Percentiles rank a stretch among this genome's conserved stretches.
Conservation (phyloP, 2,888 invertebrate genomes). For the Macrophya annulata region DNA sequence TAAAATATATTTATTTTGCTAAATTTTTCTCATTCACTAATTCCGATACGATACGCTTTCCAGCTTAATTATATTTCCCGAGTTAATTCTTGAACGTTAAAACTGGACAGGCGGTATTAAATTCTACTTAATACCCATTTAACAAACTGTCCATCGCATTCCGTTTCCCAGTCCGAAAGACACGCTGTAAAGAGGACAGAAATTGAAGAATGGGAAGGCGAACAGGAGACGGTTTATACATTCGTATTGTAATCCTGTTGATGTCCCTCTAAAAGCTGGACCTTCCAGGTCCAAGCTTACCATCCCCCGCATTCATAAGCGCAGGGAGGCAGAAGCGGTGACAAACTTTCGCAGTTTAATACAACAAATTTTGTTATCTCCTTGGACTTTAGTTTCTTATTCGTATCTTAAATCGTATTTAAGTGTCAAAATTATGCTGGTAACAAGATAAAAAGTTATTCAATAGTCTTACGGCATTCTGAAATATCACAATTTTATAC, state of each 20-base stretch:
- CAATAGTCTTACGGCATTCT: neutral
- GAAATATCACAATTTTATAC: neutral
- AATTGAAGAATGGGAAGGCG: slow-evolving; percentile 23
- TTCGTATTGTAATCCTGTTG: slow-evolving; percentile 72
- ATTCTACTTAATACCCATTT: slow-evolving; percentile 44
- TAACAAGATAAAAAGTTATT: neutral
- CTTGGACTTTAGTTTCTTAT: neutral
- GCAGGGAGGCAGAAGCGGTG: slow-evolving; percentile 66
- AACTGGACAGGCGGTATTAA: slow-evolving; percentile 23
- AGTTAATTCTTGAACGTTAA: slow-evolving; percentile 44
- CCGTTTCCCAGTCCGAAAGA: slow-evolving; percentile 15
- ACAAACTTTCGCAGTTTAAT: slow-evolving; percentile 58
- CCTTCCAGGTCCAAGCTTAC: slow-evolving; percentile 64
- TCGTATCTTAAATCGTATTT: neutral
- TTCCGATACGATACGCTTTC: neutral
- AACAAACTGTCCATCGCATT: slow-evolving; percentile 34
- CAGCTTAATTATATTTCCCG: slow-evolving; percentile 36
- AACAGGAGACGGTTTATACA: slow-evolving; percentile 48
- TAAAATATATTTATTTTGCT: neutral
- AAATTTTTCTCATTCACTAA: neutral
- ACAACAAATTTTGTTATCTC: neutral
- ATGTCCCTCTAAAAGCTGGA: slow-evolving; percentile 70
- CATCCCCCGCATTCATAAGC: slow-evolving; percentile 62
- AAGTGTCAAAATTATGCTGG: neutral
- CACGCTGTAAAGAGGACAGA: slow-evolving; percentile 21